Evolutionary conservation across 1,140 invertebrate species (phyloP).

Genomic region (Steinernema feltiae): DNA sequence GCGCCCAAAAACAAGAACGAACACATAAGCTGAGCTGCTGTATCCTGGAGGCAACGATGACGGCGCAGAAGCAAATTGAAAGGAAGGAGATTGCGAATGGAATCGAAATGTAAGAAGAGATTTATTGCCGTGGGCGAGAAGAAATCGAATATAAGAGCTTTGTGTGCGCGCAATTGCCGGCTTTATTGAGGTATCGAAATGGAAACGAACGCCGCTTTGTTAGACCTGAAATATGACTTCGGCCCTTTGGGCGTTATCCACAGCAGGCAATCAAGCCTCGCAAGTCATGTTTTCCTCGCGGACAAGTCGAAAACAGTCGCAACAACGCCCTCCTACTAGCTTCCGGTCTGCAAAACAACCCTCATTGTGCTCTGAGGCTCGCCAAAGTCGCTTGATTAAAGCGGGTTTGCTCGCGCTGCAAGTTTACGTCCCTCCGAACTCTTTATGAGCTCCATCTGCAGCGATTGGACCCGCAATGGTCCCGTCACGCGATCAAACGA

Average conservation of each 20-base stretch:
- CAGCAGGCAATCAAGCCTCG: too few species aligned
- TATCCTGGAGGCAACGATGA: background rate
- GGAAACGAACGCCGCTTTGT: too few species aligned
- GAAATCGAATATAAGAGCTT: background rate
- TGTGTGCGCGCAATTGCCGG: background rate
- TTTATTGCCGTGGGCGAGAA: background rate
- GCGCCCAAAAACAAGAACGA: background rate
- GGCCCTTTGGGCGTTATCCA: too few species aligned
- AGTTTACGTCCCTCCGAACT: background rate
- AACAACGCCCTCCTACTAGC: too few species aligned
- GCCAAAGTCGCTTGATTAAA: background rate
- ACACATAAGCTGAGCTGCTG: background rate
- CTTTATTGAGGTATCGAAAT: background rate
- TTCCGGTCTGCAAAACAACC: background rate
- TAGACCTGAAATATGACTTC: too few species aligned
- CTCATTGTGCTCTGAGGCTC: background rate
- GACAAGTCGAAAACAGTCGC: too few species aligned
- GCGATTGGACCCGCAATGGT: background rate
- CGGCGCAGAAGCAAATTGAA: background rate
- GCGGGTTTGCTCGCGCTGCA: background rate
- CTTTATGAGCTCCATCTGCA: background rate
- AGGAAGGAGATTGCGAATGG: background rate
- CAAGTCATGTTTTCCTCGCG: too few species aligned
- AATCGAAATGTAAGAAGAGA: background rate
- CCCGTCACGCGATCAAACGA: slow-evolving; percentile 12